Evolutionary conservation across 2,113 vertebrate species (phyloP), one percentile per base, ranked within the genome.

Genomic region (Equus quagga): DNA sequence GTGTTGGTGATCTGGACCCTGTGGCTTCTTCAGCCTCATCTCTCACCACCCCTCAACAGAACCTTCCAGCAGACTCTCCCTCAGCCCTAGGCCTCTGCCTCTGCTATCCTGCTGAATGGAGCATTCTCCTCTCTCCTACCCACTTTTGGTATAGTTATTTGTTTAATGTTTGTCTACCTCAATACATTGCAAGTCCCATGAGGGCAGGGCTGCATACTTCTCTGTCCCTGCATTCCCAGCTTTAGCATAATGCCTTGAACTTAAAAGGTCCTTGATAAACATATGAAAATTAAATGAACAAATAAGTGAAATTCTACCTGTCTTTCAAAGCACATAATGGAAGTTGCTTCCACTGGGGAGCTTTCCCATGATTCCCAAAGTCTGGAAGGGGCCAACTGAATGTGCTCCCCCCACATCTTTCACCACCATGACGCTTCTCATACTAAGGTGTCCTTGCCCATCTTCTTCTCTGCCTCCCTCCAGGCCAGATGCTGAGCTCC

Each of bases 181-280:
- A n/a, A 2, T 10, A 28, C 41, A 31, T 2, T 6, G 17, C 2
- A 21, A 67, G 51, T 54, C 46, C 46, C 60, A 0, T 0, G 2
- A 33, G 31, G 58, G 12, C 26, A 86, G 4, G 31, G 18, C 46
- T 41, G 5, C 1, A 9, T 8, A 64, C 65, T 60, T 60, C 64
- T 89, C 18, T 1, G n/a, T 13, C 31, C 19, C 19, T 41, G 44
- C 46, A 13, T n/a, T 70, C 36, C n/a, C 31, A 58, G 54, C 33
- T 91, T 83, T 78, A 78, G 14, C 9, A 51, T 19, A 64, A 44
- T 36, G 15, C 33, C 33, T 67, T 26, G 31, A 36, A 11, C 33
- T 51, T 82, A 7, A 44, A 62, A 44, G 46, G 23, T 41, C n/a
- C 54, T 72, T 41, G 23, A 44, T 51, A 58, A 60, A 31, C 28